These are phyloP conservation scores for Pristionchus maxplancki DNA, from an alignment of 2,888 invertebrate genomes.

Conservation along the genomic window DNA sequence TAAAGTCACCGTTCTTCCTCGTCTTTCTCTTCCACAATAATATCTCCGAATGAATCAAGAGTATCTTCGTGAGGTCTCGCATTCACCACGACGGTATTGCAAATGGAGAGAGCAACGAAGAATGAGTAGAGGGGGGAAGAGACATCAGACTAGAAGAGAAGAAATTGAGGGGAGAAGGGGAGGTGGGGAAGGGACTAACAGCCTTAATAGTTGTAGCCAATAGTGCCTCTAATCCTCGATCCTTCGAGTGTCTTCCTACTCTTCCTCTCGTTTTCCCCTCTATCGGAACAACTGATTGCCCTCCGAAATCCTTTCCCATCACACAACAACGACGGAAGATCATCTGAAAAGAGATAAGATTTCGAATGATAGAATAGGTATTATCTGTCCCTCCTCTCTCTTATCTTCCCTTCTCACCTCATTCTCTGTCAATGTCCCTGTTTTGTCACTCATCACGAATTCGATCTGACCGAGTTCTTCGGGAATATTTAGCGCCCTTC, in stretches of 20 bases:
- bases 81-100: conserved; percentile 93
- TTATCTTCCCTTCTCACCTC: conserved; percentile 75
- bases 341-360: conserved; percentile 83
- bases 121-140: conserved; percentile 81
- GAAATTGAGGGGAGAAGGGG: no score
- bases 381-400: not conserved
- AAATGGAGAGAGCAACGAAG: conserved; percentile 91
- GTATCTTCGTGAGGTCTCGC: conserved; percentile 85
- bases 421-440: conserved; percentile 97
- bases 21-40: conserved; percentile 58
- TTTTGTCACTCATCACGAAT: conserved; percentile 98
- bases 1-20: conserved; percentile 55
- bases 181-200: not conserved
- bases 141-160: conserved; percentile 48
- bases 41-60: conserved; percentile 66
- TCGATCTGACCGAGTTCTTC: conserved; percentile 96
- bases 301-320: conserved; percentile 88
- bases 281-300: not conserved
- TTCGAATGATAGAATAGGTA: not conserved
- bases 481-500: conserved; percentile 85
- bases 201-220: conserved; percentile 41
- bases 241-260: conserved; percentile 50
- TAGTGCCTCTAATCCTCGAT: conserved; percentile 54
- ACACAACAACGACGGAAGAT: conserved; percentile 92
- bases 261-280: not conserved